Percentiles rank a stretch among this genome's conserved stretches.
phyloP scores from a whole-genome alignment of 2,888 invertebrate species.

The Orthonychiurus folsomi region DNA sequence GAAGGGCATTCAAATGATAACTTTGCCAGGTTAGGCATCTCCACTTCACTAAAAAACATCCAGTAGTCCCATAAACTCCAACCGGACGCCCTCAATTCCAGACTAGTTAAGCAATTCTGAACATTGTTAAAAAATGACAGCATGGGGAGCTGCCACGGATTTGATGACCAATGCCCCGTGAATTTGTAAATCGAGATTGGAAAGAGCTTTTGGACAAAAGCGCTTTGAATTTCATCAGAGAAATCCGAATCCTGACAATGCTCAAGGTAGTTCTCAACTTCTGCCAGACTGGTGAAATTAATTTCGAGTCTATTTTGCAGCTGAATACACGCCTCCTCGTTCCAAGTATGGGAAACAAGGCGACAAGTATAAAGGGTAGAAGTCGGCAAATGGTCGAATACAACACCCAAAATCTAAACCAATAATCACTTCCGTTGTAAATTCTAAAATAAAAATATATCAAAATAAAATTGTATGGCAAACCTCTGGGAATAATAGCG shows the following conservation, averaged over 20 bases:
- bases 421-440: background rate
- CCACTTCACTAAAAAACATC: background rate
- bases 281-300: background rate
- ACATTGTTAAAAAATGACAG: background rate
- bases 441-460: background rate
- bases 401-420: background rate
- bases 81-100: background rate
- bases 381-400: background rate
- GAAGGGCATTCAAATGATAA: background rate
- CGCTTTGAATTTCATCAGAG: background rate
- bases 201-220: background rate
- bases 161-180: background rate
- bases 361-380: background rate
- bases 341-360: background rate
- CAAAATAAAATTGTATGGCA: background rate
- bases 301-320: background rate
- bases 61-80: background rate
- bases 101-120: background rate
- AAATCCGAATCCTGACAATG: background rate
- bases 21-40: background rate
- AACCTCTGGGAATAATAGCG: background rate
- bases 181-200: background rate
- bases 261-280: background rate
- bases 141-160: background rate
- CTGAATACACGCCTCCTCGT: background rate